Percentiles rank a stretch among this genome's conserved stretches.
phyloP scores from a whole-genome alignment of 2,888 invertebrate species.

The Rhodophaea formosa region DNA sequence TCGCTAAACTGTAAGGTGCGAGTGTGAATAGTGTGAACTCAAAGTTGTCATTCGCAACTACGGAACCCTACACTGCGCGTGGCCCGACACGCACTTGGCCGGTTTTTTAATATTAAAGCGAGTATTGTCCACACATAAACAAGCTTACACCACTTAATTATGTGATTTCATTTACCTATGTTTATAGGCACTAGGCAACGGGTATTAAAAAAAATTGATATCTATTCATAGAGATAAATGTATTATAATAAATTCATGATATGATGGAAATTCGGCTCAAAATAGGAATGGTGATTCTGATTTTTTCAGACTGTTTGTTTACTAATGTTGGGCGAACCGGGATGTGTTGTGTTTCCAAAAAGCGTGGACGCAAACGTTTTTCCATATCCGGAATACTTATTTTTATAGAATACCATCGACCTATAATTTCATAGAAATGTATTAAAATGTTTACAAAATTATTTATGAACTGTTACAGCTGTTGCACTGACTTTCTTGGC shows the following conservation, averaged over 20 bases:
- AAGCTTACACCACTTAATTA: neutral
- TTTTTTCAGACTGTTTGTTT: neutral
- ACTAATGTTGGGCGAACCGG: neutral
- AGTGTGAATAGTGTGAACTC: too few species aligned
- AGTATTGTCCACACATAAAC: neutral
- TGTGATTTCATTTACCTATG: neutral
- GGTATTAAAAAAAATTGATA: neutral
- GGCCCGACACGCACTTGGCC: too few species aligned
- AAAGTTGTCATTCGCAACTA: too few species aligned
- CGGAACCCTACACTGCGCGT: too few species aligned
- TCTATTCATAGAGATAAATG: neutral
- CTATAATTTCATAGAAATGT: too few species aligned
- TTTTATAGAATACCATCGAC: too few species aligned
- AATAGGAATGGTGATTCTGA: neutral
- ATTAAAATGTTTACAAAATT: too few species aligned
- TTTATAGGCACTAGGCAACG: neutral
- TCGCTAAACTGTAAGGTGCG: too few species aligned
- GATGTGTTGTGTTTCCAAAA: neutral
- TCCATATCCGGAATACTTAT: neutral
- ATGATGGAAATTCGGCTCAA: neutral
- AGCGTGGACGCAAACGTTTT: neutral
- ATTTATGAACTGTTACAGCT: too few species aligned
- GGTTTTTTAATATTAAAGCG: conserved; percentile 35
- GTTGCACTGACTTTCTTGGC: too few species aligned
- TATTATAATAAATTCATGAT: neutral